These are phyloP conservation scores for Neotoma lepida DNA, from an alignment of 2,113 vertebrate genomes.

Conservation along the genomic window DNA sequence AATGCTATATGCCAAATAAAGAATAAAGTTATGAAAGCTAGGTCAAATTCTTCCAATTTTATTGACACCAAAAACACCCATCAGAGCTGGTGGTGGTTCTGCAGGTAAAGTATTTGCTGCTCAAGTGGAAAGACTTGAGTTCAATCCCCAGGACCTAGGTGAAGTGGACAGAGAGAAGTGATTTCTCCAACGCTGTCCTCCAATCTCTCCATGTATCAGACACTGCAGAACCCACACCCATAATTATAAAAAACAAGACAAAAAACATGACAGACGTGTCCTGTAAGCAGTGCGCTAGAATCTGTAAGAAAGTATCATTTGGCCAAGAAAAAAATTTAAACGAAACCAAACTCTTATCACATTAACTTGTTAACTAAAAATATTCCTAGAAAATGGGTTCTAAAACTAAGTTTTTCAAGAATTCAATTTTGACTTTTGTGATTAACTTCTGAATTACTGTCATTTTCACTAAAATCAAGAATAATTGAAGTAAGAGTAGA, in stretches of 20 bases:
- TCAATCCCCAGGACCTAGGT: neutral
- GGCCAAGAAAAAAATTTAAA: neutral
- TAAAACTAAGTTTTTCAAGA: constrained; percentile 52
- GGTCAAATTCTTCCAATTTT: neutral
- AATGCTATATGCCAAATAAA: neutral
- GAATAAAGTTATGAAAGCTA: neutral
- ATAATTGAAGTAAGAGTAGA: neutral
- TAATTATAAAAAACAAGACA: neutral
- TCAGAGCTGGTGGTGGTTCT: neutral
- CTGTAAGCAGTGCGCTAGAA: neutral
- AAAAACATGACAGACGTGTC: neutral
- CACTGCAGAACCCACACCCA: neutral
- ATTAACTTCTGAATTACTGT: neutral
- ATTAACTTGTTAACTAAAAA: neutral
- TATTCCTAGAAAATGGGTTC: neutral
- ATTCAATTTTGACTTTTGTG: constrained; percentile 15
- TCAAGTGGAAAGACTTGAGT: neutral
- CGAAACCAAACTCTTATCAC: neutral
- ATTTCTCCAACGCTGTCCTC: neutral
- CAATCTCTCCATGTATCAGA: neutral
- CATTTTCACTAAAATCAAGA: constrained; percentile 16
- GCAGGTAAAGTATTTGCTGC: neutral
- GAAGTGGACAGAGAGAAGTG: neutral
- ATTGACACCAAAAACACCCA: neutral
- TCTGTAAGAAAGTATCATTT: neutral